phyloP scores from a whole-genome alignment of 2,797 vertebrate genomes.

The Cyprinella venusta region DNA sequence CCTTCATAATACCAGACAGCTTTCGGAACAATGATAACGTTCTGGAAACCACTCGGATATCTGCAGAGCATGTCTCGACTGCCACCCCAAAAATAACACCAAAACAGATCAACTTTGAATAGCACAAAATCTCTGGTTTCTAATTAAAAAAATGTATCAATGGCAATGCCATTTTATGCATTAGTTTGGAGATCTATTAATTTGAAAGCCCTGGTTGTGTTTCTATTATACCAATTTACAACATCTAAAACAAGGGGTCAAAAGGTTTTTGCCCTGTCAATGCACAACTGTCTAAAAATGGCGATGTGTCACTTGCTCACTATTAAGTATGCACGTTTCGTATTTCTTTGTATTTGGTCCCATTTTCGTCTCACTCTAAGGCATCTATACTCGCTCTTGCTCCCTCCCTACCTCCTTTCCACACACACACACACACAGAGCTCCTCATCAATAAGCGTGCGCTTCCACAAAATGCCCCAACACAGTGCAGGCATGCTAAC shows the following conservation, averaged over 20 bases:
- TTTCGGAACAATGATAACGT: background rate
- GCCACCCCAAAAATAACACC: slow-evolving; percentile 14
- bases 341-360: slow-evolving; percentile 28
- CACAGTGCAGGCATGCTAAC: slow-evolving; percentile 46
- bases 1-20: background rate
- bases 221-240: background rate
- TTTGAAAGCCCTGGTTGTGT: background rate
- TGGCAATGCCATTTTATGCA: slow-evolving; percentile 22
- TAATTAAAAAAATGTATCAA: slow-evolving; percentile 14
- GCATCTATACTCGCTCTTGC: slow-evolving; percentile 30
- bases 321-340: slow-evolving; percentile 35
- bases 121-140: slow-evolving; percentile 20
- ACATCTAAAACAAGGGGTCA: slow-evolving; percentile 24
- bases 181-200: background rate
- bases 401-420: slow-evolving; percentile 33
- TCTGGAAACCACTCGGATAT: slow-evolving; percentile 20
- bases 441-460: slow-evolving; percentile 46
- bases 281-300: slow-evolving; percentile 4
- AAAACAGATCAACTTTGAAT: slow-evolving; percentile 25
- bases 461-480: slow-evolving; percentile 49
- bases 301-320: slow-evolving; percentile 2
- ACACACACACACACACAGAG: slow-evolving; percentile 43
- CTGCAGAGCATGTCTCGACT: slow-evolving; percentile 9
- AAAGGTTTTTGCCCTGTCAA: slow-evolving; percentile 29
- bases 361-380: slow-evolving; percentile 28